Percentiles rank a stretch among this genome's conserved stretches.
phyloP scores from a whole-genome alignment of 1,140 invertebrate genomes.

The Nautilus pompilius region DNA sequence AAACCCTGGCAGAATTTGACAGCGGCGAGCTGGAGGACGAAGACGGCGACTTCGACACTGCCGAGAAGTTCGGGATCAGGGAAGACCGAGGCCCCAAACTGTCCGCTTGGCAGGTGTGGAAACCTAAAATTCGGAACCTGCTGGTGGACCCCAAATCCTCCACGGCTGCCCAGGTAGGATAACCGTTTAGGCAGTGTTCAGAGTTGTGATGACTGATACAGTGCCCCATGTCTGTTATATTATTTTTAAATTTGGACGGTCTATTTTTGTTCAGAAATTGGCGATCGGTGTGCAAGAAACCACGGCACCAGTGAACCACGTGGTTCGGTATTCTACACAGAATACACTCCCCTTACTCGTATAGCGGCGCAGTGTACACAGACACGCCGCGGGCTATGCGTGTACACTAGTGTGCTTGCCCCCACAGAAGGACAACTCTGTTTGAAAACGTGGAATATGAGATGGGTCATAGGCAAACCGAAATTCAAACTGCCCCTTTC shows the following conservation, averaged over 20 bases:
- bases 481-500: no score
- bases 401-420: no score
- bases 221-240: neutral
- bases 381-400: no score
- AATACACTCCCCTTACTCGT: no score
- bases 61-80: slow-evolving; percentile 44
- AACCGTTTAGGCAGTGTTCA: neutral
- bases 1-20: slow-evolving; percentile 47
- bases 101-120: slow-evolving; percentile 32
- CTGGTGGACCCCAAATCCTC: slow-evolving; percentile 49
- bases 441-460: no score
- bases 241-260: neutral
- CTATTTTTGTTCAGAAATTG: no score
- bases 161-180: slow-evolving; percentile 36
- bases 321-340: no score
- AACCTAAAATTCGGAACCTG: slow-evolving; percentile 46
- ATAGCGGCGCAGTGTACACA: no score
- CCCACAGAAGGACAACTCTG: no score
- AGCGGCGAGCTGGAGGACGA: slow-evolving; percentile 25
- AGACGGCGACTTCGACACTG: slow-evolving; percentile 24
- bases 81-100: slow-evolving; percentile 32
- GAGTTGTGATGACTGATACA: neutral
- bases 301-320: no score
- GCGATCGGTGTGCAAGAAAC: no score
- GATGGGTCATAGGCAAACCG: no score